A percentile compares a stretch with the other conserved stretches of the same genome.
phyloP scores from a whole-genome alignment of 2,797 vertebrate species.

The Austrolebias charrua region DNA sequence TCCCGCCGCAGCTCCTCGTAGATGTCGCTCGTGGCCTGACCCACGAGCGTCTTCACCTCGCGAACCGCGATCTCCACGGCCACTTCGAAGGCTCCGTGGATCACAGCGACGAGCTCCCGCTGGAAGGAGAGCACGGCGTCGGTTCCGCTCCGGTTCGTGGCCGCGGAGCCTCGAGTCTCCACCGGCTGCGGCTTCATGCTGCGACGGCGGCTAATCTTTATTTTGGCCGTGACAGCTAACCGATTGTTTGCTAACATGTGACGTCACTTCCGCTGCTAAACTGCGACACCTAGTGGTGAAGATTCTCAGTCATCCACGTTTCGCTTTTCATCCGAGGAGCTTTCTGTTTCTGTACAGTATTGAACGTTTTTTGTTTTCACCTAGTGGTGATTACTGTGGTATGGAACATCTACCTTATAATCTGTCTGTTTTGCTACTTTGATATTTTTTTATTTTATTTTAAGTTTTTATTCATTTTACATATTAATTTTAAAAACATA shows the following conservation, averaged over 20 bases:
- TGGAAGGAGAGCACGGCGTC: slow-evolving; percentile 59
- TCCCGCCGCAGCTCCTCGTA: slow-evolving; percentile 68
- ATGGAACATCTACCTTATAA: no score
- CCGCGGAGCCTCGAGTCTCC: fast-evolving
- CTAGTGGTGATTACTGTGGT: slow-evolving; percentile 4
- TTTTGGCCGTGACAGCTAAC: no score
- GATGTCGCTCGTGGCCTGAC: slow-evolving; percentile 52
- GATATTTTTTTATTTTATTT: no score
- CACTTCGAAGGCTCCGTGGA: slow-evolving; percentile 75
- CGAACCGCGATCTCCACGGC: slow-evolving; percentile 74
- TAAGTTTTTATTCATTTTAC: no score
- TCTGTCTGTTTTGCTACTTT: no score
- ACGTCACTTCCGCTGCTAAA: slow-evolving; percentile 43
- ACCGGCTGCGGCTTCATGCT: slow-evolving; percentile 44
- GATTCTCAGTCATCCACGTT: no score
- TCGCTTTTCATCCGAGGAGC: no score
- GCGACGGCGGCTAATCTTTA: background rate
- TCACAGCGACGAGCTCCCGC: slow-evolving; percentile 69
- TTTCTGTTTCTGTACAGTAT: no score
- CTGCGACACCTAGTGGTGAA: slow-evolving; percentile 31
- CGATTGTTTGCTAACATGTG: background rate
- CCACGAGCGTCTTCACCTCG: slow-evolving; percentile 69
- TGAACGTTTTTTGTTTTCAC: no score
- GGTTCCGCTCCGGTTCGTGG: background rate
- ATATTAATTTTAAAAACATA: no score